phyloP scores from a whole-genome alignment of 92 coral and sea anemone genomes.

The Parazoanthus atlanticus region DNA sequence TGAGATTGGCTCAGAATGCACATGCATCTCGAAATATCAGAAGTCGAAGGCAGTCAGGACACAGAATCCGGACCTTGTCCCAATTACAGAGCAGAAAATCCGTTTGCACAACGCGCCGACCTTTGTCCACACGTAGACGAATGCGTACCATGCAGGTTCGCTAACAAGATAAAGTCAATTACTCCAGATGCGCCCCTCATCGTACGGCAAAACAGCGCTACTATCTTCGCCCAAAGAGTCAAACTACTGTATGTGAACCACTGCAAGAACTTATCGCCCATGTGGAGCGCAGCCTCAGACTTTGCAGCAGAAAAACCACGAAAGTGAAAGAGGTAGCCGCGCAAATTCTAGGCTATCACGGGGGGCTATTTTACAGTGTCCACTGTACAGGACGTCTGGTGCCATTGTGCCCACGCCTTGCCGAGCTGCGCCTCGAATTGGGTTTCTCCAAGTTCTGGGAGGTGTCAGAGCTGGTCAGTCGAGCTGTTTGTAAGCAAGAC shows the following conservation, averaged over 20 bases:
- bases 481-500: no score
- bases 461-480: no score
- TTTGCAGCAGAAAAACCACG: not conserved
- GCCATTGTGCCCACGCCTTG: no score
- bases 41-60: slow-evolving; percentile 18
- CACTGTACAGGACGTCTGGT: slow-evolving; percentile 29
- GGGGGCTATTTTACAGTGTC: not conserved
- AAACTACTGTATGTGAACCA: slow-evolving; percentile 23
- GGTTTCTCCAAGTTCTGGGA: no score
- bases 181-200: not conserved
- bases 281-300: slow-evolving; percentile 1
- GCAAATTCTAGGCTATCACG: not conserved
- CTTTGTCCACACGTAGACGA: slow-evolving; percentile 27
- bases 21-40: slow-evolving; percentile 6
- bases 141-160: no score
- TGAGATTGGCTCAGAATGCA: slow-evolving; percentile 20
- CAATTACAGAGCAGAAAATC: not conserved
- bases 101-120: slow-evolving; percentile 5
- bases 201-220: not conserved
- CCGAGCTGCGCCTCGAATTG: no score
- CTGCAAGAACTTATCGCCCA: slow-evolving; percentile 23
- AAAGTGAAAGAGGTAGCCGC: slow-evolving; percentile 22
- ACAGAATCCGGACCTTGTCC: slow-evolving; percentile 25
- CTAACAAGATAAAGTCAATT: slow-evolving; percentile 8
- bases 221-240: slow-evolving; percentile 29